phyloP scores from a whole-genome alignment of 2,113 vertebrate species.

The Cisticola juncidis region DNA sequence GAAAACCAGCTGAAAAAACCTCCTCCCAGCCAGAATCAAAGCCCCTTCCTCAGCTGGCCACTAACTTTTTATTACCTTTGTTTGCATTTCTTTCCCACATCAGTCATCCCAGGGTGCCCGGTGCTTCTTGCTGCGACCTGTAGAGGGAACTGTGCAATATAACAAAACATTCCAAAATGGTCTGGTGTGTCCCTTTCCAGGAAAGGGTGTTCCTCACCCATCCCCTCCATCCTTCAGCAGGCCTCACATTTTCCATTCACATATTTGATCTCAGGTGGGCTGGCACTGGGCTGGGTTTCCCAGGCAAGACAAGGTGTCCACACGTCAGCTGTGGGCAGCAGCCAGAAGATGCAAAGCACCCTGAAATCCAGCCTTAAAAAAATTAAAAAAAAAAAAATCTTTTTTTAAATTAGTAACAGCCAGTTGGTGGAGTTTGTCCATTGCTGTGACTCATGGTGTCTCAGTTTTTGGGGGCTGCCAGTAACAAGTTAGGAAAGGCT shows the following conservation, averaged over 20 bases:
- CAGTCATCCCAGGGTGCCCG: not conserved
- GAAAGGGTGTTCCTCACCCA: not conserved
- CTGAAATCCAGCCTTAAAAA: accelerated
- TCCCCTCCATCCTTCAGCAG: not conserved
- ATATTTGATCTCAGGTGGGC: not conserved
- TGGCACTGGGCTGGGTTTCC: not conserved
- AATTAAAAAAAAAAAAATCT: too few relatives aligned
- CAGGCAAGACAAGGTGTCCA: not conserved
- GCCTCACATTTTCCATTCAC: not conserved
- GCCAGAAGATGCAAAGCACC: not conserved
- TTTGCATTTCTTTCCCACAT: conserved; percentile 30
- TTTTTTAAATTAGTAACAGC: not conserved
- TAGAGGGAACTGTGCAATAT: conserved; percentile 45
- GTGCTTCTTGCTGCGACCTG: conserved; percentile 15
- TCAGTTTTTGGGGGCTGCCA: not conserved
- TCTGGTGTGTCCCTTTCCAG: not conserved
- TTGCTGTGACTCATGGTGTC: not conserved
- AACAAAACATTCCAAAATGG: not conserved
- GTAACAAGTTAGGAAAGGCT: not conserved
- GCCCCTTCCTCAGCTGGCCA: not conserved
- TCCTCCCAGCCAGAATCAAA: not conserved
- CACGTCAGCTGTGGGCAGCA: accelerated
- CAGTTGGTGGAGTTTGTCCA: not conserved
- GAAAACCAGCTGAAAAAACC: conserved; percentile 20
- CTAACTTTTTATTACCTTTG: conserved; percentile 1